Percentiles rank a stretch among this genome's conserved stretches.
These are phyloP conservation scores for Sinocyclocheilus grahami DNA, from an alignment of 2,113 vertebrate genomes.

Conservation along the genomic window DNA sequence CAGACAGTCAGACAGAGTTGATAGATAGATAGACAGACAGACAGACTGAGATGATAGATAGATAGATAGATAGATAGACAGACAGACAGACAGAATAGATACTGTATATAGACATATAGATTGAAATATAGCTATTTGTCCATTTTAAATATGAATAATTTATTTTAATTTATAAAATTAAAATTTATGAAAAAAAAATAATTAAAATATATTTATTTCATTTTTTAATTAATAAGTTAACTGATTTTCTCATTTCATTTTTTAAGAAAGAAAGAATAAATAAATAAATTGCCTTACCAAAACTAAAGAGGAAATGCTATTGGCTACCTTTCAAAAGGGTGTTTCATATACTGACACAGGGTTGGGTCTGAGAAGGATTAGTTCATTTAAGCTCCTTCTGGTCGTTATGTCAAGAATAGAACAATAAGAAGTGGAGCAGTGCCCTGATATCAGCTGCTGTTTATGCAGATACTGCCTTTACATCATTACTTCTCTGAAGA, in stretches of 20 bases:
- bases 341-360: not conserved
- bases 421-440: slow-evolving; percentile 79
- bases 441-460: slow-evolving; percentile 53
- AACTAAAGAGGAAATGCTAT: not conserved
- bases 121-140: not conserved
- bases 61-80: no score
- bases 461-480: not conserved
- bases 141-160: not conserved
- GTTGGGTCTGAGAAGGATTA: slow-evolving; percentile 76
- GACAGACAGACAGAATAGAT: no score
- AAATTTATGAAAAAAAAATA: no score
- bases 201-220: no score
- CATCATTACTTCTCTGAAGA: not conserved
- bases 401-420: slow-evolving; percentile 86
- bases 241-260: no score
- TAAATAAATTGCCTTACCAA: not conserved
- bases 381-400: slow-evolving; percentile 84
- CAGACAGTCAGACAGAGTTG: no score
- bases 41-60: no score
- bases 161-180: not conserved
- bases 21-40: no score
- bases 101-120: no score
- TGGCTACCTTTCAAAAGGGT: not conserved
- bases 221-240: no score
- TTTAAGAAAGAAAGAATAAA: no score